Evolutionary conservation across 2,797 vertebrate species (phyloP).

Genomic region (Takifugu ocellatus): DNA sequence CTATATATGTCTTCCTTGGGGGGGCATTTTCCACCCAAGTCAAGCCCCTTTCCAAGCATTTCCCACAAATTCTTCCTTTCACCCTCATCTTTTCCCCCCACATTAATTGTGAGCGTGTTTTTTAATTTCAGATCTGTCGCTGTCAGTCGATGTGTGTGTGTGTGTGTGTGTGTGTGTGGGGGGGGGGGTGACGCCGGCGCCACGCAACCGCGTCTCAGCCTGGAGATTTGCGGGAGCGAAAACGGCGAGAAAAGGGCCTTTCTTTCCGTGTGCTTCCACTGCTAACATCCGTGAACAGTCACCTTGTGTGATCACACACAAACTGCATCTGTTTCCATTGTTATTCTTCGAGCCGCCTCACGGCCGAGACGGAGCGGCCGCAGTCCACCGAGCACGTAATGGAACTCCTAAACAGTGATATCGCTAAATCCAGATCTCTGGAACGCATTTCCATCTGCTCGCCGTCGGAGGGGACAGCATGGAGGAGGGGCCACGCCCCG

Average conservation of each 20-base stretch:
- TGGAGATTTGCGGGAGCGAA: no score
- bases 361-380: conserved; percentile 44
- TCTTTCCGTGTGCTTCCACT: conserved; percentile 25
- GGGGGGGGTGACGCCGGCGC: no score
- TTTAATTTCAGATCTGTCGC: neutral
- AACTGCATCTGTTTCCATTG: conserved; percentile 36
- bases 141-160: no score
- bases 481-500: conserved; percentile 7
- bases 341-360: conserved; percentile 21
- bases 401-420: conserved; percentile 70
- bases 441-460: conserved; percentile 65
- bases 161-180: no score
- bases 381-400: conserved; percentile 64
- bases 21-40: conserved; percentile 13
- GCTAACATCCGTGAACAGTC: conserved; percentile 53
- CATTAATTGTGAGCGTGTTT: neutral
- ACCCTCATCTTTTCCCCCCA: neutral
- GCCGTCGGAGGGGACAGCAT: conserved; percentile 50
- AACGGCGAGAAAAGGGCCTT: no score
- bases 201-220: no score
- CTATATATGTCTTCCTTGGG: conserved; percentile 8
- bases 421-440: conserved; percentile 58
- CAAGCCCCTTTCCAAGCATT: conserved; percentile 8
- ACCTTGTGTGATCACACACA: conserved; percentile 62
- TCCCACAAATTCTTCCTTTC: conserved; percentile 2